phyloP scores from a whole-genome alignment of 2,888 invertebrate genomes.

The Oligia fasciuncula region DNA sequence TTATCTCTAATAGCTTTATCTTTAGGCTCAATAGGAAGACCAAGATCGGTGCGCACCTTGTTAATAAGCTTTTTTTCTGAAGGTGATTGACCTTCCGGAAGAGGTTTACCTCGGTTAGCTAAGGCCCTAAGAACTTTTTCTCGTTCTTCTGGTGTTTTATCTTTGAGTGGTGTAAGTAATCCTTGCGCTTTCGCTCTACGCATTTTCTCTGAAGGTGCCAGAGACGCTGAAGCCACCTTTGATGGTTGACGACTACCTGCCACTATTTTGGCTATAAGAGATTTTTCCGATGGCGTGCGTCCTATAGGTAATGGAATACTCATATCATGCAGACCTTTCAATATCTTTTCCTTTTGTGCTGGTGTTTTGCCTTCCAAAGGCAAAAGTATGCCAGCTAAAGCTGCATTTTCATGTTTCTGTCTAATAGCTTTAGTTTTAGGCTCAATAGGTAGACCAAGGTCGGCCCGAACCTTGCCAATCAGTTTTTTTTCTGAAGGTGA shows the following conservation, averaged over 20 bases:
- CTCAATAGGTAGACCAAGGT: constrained; percentile 60
- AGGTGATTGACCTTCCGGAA: constrained; percentile 48
- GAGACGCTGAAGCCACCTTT: too few species aligned
- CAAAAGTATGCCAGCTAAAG: too few species aligned
- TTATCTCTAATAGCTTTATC: constrained; percentile 39
- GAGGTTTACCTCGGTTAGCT: background rate
- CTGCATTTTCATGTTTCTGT: too few species aligned
- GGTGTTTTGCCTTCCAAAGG: too few species aligned
- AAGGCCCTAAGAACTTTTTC: background rate
- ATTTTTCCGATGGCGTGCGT: too few species aligned
- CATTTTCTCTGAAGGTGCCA: too few species aligned
- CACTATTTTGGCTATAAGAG: too few species aligned
- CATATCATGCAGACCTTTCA: too few species aligned
- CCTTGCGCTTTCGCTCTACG: too few species aligned
- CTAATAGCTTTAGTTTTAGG: constrained; percentile 55
- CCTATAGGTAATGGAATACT: too few species aligned
- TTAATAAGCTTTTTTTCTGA: constrained; percentile 67
- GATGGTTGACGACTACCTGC: too few species aligned
- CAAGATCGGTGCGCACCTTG: constrained; percentile 65
- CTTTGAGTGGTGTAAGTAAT: background rate
- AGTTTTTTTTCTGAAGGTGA: constrained; percentile 39
- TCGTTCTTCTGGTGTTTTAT: background rate
- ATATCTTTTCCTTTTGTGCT: too few species aligned
- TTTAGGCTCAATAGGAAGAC: constrained; percentile 67
- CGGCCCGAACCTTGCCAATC: background rate